Evolutionary conservation across 2,888 invertebrate species (phyloP).

Genomic region (Seladonia tumulorum): DNA sequence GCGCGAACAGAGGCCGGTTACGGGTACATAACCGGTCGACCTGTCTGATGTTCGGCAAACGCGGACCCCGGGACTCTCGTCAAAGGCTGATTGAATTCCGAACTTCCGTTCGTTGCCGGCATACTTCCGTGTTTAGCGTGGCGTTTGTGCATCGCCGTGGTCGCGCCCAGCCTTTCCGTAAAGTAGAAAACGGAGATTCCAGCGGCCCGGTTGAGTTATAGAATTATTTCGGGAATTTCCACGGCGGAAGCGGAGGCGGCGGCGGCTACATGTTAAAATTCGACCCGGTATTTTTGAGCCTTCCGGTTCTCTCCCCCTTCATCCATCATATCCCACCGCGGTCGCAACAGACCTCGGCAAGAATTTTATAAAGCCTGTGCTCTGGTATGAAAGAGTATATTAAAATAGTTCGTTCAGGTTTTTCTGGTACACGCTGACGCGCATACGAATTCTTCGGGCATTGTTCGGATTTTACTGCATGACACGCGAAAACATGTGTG

Average conservation of each 20-base stretch:
- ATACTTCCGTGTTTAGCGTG: slow-evolving; percentile 51
- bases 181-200: slow-evolving; percentile 47
- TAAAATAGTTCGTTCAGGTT: slow-evolving; percentile 47
- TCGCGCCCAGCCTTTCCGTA: slow-evolving; percentile 14
- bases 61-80: slow-evolving; percentile 47
- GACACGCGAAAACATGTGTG: background rate
- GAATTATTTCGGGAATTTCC: slow-evolving; percentile 39
- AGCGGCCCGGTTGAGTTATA: slow-evolving; percentile 9
- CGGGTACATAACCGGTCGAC: slow-evolving; percentile 44
- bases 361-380: slow-evolving; percentile 31
- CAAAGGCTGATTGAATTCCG: slow-evolving; percentile 78
- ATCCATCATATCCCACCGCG: background rate
- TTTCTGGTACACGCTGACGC: background rate
- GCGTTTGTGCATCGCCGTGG: slow-evolving; percentile 11
- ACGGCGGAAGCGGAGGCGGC: background rate
- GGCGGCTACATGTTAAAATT: background rate
- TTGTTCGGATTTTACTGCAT: background rate
- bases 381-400: slow-evolving; percentile 14
- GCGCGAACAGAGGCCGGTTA: slow-evolving; percentile 38
- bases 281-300: slow-evolving; percentile 11
- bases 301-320: background rate
- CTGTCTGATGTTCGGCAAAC: slow-evolving; percentile 71
- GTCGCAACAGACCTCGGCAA: background rate
- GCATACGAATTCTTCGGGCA: slow-evolving; percentile 18
- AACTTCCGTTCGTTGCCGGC: slow-evolving; percentile 74